Conservation (phyloP, 1,140 invertebrate genomes). For the Rhizoglyphus robini region DNA sequence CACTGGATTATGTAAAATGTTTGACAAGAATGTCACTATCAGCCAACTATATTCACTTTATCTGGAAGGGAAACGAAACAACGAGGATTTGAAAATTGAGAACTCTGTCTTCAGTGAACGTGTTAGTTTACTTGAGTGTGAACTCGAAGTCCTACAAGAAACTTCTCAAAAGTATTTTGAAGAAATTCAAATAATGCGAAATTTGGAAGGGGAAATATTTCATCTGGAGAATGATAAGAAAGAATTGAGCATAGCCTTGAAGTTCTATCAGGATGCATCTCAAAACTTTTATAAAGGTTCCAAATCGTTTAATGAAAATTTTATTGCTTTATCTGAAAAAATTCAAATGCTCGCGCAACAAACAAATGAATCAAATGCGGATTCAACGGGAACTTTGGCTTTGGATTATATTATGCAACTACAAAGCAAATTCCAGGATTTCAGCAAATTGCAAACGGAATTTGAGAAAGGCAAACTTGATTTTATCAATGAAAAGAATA, state of each 20-base stretch:
- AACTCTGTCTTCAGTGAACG: neutral
- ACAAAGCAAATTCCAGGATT: slow-evolving; percentile 13
- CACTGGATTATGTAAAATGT: neutral
- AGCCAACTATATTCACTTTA: slow-evolving; percentile 4
- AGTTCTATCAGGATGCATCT: neutral
- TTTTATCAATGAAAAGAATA: slow-evolving; percentile 5
- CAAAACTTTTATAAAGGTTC: neutral
- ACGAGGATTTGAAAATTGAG: neutral
- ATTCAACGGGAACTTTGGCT: neutral
- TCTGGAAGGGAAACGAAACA: neutral
- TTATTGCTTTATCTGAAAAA: neutral
- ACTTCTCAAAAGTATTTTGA: neutral
- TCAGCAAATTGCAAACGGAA: neutral
- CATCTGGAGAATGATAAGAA: slow-evolving; percentile 3
- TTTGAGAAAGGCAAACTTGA: slow-evolving; percentile 2
- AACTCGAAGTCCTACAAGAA: neutral
- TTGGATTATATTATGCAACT: slow-evolving; percentile 1
- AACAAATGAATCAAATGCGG: neutral
- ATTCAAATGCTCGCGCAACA: neutral
- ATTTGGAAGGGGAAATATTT: neutral
- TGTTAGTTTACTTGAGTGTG: neutral
- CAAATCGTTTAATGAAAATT: slow-evolving; percentile 5
- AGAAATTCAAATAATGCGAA: neutral
- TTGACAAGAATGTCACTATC: neutral
- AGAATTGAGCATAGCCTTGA: neutral